phyloP scores from a whole-genome alignment of 2,888 invertebrate genomes.

The Ganaspis brasiliensis region DNA sequence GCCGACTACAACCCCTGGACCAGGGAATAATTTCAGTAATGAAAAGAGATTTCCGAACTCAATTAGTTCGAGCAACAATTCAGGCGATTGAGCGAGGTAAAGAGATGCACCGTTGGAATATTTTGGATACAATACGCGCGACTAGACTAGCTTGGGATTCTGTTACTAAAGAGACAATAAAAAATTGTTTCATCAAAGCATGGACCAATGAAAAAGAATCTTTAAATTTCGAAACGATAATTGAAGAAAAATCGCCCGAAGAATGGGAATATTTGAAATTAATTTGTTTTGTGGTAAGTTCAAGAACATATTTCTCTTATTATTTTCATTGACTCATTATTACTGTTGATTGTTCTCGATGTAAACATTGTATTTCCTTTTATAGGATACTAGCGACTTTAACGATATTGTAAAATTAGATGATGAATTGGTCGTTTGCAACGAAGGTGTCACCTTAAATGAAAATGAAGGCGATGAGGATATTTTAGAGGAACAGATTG shows the following conservation, averaged over 20 bases:
- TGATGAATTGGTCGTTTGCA: too few species aligned
- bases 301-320: background rate
- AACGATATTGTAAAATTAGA: too few species aligned
- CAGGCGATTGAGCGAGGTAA: background rate
- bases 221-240: background rate
- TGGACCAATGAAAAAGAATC: constrained; percentile 16
- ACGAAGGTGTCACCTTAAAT: too few species aligned
- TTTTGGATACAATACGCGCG: constrained; percentile 23
- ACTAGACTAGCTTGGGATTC: constrained; percentile 27
- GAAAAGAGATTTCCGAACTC: constrained; percentile 39
- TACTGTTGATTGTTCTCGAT: too few species aligned
- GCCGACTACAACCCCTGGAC: constrained; percentile 43
- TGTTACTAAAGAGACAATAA: constrained; percentile 12
- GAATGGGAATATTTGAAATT: background rate
- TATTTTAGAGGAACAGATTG: too few species aligned
- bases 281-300: background rate
- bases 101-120: constrained; percentile 4
- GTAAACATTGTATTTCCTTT: too few species aligned
- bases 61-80: constrained; percentile 1
- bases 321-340: too few species aligned
- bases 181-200: constrained; percentile 34
- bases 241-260: background rate
- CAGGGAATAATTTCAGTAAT: constrained; percentile 43
- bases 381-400: too few species aligned
- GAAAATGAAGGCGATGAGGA: too few species aligned